These are phyloP conservation scores for Poicephalus gulielmi DNA, from an alignment of 2,113 vertebrate genomes.

Conservation along the genomic window DNA sequence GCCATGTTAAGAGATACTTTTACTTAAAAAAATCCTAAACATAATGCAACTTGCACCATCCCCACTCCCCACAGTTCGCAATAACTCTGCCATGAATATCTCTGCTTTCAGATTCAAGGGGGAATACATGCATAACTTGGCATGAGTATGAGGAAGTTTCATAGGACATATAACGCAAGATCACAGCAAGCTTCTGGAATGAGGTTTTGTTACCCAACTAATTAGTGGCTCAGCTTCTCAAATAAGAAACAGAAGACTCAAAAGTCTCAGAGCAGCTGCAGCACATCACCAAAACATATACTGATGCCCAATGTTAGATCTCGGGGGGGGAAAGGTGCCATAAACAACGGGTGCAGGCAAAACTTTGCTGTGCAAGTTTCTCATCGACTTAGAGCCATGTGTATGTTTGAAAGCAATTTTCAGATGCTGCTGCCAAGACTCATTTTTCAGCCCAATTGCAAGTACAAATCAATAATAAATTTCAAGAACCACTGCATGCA, in stretches of 20 bases:
- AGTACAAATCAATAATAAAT: background rate
- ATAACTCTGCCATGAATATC: background rate
- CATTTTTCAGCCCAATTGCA: background rate
- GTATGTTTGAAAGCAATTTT: background rate
- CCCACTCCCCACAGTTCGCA: background rate
- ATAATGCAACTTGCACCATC: background rate
- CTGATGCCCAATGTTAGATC: background rate
- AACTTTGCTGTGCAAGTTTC: background rate
- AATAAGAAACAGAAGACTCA: background rate
- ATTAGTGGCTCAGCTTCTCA: background rate
- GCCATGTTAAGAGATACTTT: background rate
- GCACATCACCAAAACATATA: background rate
- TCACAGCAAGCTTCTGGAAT: background rate
- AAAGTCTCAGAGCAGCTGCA: background rate
- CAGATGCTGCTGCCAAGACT: background rate
- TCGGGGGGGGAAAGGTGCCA: background rate
- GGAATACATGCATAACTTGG: background rate
- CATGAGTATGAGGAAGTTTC: background rate
- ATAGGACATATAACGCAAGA: background rate
- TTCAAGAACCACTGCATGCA: background rate
- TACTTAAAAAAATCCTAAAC: background rate
- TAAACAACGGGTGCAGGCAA: background rate
- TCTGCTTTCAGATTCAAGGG: background rate
- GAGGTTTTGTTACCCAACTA: background rate
- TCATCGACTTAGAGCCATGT: background rate